Conservation (phyloP, 2,888 invertebrate species). For the Apamea monoglypha region DNA sequence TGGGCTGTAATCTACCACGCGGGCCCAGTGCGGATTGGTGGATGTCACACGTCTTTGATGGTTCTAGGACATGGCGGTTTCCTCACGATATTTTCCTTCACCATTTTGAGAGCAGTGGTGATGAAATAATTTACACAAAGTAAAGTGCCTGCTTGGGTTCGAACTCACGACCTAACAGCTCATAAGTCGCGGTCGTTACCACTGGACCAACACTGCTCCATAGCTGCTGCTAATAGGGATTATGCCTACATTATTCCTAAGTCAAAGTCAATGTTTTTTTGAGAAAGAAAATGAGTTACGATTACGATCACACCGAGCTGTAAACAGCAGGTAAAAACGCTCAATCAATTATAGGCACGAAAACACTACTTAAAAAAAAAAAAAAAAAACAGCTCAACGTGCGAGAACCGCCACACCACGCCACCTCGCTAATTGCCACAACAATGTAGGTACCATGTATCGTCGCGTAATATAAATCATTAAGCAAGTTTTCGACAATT, state of each 20-base stretch:
- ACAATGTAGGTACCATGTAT: slow-evolving; percentile 67
- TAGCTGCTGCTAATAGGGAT: background rate
- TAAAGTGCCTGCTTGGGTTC: background rate
- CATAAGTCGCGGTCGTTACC: background rate
- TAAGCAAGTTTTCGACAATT: slow-evolving; percentile 80
- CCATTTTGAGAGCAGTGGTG: background rate
- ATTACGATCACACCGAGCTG: slow-evolving; percentile 31
- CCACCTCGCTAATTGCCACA: slow-evolving; percentile 78
- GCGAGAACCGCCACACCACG: slow-evolving; percentile 54
- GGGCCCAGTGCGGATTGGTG: background rate
- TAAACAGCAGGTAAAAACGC: slow-evolving; percentile 39
- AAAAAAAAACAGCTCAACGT: slow-evolving; percentile 53
- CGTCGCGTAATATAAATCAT: slow-evolving; percentile 80
- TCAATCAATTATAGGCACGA: slow-evolving; percentile 46
- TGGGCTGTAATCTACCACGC: background rate
- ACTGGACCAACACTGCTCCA: background rate
- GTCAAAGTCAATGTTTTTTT: background rate
- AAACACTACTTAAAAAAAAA: slow-evolving; percentile 48
- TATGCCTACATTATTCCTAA: background rate
- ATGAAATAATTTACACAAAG: background rate
- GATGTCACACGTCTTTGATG: background rate
- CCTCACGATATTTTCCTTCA: background rate
- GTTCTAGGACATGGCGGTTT: background rate
- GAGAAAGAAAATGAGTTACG: background rate
- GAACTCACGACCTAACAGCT: background rate